Base-by-base conservation (phyloP, 2,797 vertebrate species). In the Schizopygopsis pylzovi region DNA sequence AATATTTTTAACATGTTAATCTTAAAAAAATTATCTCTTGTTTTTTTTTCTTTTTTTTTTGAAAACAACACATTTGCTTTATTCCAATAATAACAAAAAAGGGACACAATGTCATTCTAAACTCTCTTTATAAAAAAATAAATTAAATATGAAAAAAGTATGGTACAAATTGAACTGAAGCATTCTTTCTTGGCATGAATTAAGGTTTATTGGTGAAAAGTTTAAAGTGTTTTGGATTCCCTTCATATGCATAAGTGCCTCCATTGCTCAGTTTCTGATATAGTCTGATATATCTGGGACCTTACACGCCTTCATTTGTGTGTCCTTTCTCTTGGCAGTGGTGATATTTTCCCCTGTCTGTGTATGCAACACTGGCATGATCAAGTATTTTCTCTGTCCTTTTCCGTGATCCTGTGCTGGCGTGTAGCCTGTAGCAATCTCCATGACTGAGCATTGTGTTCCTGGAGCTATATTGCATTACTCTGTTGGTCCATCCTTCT, bases 351-450 rank as follows among this genome's bases (percentile, higher is more conserved):
- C 0, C 65, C 25, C 76, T 72, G 56, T 33, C 45, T 11, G 20
- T 41, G 33, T 15, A 7, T 77, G 33, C 37, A 41, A 4, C 6
- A 20, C 28, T 84, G 84, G 68, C 77, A 75, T 9, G 0, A 33
- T 20, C 67, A 80, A 63, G 67, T 71, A 59, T 71, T n/a, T 85
- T 10, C 39, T 56, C 68, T 73, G 67, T 72, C 25, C 41, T 85
- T 83, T 80, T n/a, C 16, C 0, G 1, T 45, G 43, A 45, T 65
- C 68, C 28, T 18, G 28, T 73, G 22, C 68, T 81, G 68, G 43
- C 78, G 72, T 73, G 39, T 52, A 61, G 52, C 11, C 67, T 71
- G 13, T 71, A 10, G 52, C 41, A 45, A 54, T 83, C 43, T 63
- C 22, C 16, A 11, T 85, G 68, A 81, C 56, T 70, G 20, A 1